Conservation (phyloP, 2,888 invertebrate genomes). For the Polyommatus icarus region DNA sequence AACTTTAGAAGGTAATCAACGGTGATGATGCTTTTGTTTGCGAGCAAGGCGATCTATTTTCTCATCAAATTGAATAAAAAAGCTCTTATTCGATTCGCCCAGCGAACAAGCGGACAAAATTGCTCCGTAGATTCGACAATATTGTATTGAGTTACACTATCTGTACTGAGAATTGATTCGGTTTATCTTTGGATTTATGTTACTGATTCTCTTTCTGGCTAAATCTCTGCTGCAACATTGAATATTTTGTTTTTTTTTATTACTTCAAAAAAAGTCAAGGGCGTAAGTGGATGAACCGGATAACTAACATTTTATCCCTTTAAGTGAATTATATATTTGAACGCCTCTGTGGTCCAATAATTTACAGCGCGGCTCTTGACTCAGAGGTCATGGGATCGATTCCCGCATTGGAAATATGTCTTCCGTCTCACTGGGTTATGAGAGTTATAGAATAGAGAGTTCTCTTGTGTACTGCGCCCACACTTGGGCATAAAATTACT, state of each 20-base stretch:
- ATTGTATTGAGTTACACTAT: slow-evolving; percentile 21
- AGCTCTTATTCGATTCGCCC: slow-evolving; percentile 8
- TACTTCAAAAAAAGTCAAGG: too few relatives aligned
- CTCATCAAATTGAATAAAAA: slow-evolving; percentile 22
- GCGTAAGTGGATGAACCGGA: too few relatives aligned
- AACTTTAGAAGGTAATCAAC: not conserved
- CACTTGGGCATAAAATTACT: too few relatives aligned
- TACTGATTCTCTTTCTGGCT: not conserved
- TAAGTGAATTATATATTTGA: too few relatives aligned
- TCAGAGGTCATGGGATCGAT: too few relatives aligned
- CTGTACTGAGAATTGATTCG: slow-evolving; percentile 12
- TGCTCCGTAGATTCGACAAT: slow-evolving; percentile 21
- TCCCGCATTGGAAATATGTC: too few relatives aligned
- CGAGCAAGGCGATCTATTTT: not conserved
- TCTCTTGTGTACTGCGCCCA: too few relatives aligned
- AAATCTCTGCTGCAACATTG: not conserved
- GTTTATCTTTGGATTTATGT: slow-evolving; percentile 16
- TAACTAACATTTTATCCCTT: too few relatives aligned
- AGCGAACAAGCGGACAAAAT: slow-evolving; percentile 10
- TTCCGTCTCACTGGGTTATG: too few relatives aligned
- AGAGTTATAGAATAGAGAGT: too few relatives aligned
- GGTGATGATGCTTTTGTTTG: not conserved
- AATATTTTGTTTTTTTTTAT: not conserved
- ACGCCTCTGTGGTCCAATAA: too few relatives aligned
- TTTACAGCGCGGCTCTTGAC: too few relatives aligned